These are phyloP conservation scores for Xiphorhynchus erythropygius DNA, from an alignment of 2,797 vertebrate genomes.

Conservation along the genomic window DNA sequence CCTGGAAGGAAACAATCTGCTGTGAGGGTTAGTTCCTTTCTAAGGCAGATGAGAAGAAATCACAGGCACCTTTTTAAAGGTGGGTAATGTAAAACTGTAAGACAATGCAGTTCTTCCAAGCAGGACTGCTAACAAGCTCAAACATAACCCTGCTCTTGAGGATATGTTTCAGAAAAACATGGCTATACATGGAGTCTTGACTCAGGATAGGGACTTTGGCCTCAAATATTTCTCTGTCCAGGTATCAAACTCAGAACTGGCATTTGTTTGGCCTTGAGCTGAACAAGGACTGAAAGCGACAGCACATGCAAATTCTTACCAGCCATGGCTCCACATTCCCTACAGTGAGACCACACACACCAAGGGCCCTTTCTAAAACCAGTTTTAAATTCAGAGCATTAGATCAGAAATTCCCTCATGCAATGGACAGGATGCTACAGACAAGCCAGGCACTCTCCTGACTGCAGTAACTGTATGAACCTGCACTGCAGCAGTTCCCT, in stretches of 20 bases:
- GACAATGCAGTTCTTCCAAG: background rate
- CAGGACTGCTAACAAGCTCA: background rate
- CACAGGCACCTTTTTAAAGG: background rate
- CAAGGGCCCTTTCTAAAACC: background rate
- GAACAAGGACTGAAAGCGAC: background rate
- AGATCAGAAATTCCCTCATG: background rate
- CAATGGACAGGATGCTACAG: background rate
- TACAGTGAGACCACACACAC: background rate
- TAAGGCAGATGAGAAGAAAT: background rate
- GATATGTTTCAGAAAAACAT: background rate
- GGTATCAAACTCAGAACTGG: background rate
- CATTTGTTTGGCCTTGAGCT: background rate
- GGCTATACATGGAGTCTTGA: background rate
- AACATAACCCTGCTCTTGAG: background rate
- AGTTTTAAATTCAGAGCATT: constrained; percentile 1
- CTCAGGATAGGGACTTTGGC: background rate
- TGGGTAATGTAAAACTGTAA: background rate
- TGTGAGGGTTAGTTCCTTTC: background rate
- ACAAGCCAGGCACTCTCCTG: background rate
- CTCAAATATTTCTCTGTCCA: background rate
- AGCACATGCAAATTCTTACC: background rate
- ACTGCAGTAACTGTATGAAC: background rate
- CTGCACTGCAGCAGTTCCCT: background rate
- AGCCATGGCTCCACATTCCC: background rate
- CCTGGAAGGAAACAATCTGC: background rate